Evolutionary conservation across 2,797 vertebrate species (phyloP), one percentile per base, ranked within the genome.

Genomic region (Macropus fuliginosus): DNA sequence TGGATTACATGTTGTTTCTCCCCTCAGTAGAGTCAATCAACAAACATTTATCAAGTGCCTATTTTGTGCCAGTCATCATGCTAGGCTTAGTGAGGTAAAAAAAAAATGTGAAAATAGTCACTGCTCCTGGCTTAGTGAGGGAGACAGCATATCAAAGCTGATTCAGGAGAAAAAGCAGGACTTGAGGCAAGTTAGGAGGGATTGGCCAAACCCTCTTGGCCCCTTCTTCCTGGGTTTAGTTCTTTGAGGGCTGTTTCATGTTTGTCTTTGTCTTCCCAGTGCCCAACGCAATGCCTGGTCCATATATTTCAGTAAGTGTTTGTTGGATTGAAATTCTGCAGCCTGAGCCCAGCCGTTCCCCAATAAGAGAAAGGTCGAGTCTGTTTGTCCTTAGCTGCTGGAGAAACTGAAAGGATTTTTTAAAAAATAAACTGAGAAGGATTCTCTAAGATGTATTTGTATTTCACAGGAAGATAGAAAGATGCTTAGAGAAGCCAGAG

Each of bases 391-490:
- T 34, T 54, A n/a, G 14, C 54, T 54, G 50, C 13, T 34, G 16
- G 18, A 91, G 90, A 91, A 54, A 55, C 4, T 13, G 31, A n/a
- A 18, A 91, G 90, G 24, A 52, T n/a, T 62, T 55, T 97, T 91
- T 96, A 91, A 24, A 3, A 13, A 14, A 74, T 74, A 55, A 0
- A 1, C 95, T 29, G n/a, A 93, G 50, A n/a, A 54, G 91, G 91
- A 92, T 91, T 46, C 95, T 97, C 29, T 94, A 95, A 96, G 91
- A 94, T 90, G 91, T 81, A 95, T 91, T 29, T 96, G 94, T 97
- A 96, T 98, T 97, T 97, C 97, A 95, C 95, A 96, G 95, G 96
- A 98, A 98, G 98, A 97, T 93, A 97, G 91, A 55, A 97, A 92
- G 3, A 97, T 93, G 62, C 96, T 96, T 87, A 94, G 96, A 93